Base-by-base conservation (phyloP, 2,797 vertebrate genomes). In the Cirrhinus mrigala region DNA sequence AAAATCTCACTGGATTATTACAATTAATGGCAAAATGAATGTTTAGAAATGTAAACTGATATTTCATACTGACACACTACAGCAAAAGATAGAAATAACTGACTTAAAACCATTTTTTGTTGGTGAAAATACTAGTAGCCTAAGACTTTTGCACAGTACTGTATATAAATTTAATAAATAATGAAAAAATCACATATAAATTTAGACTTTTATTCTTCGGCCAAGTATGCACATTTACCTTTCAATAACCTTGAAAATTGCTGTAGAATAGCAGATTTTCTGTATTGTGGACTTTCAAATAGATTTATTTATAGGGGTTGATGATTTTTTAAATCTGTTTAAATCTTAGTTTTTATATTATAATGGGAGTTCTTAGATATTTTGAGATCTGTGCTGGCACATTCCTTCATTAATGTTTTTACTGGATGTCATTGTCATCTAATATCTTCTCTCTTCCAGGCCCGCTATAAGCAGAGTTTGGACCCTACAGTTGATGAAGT, bases 401-500 rank as follows among this genome's bases (percentile, higher is more conserved):
- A 75, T 12, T 78, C 20, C 40, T 37, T 78, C 2, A 62, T 9
- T 79, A 12, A 79, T 48, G 2, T 18, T 62, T 4, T 48, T 64
- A 46, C 58, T 66, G n/a, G 16, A 27, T 79, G 16, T 29, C 44
- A 46, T 29, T 66, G n/a, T 29, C 6, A 79, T 79, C 4, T 79
- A 48, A 79, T 20, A 66, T 79, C 8, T 0, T 62, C 24, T 46
- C n/a, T 79, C 46, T 6, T 87, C 56, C 85, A 99, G 98, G 98
- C 98, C 3, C 96, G 98, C 73, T 99, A 99, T 93, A 99, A 99
- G 92, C 98, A 99, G 94, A 99, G 98, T 88, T 94, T 99, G 1
- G 98, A 99, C 88, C 98, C 98, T 2, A 99, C 98, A 0, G 98
- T 99, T 92, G 98, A 99, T 0, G 98, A 99, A 89, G 98, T 99